Conservation (phyloP, 1,140 invertebrate genomes). For the Psilanteris sp. region DNA sequence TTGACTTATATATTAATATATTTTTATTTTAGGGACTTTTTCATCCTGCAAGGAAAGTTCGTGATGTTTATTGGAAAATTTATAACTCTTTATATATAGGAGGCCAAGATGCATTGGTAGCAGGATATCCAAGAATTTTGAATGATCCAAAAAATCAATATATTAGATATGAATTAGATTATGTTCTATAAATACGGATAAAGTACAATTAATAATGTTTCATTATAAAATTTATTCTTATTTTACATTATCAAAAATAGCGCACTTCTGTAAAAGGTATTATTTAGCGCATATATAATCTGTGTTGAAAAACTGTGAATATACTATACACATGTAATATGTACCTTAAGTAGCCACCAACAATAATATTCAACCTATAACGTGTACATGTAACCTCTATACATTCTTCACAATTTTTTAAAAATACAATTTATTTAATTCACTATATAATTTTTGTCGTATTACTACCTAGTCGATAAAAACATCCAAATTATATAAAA, state of each 20-base stretch:
- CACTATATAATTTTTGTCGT: conserved; percentile 1
- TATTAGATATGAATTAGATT: conserved; percentile 97
- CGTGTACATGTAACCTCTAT: conserved; percentile 1
- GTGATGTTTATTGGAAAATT: conserved; percentile 99
- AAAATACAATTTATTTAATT: conserved; percentile 12
- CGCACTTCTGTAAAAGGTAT: not conserved
- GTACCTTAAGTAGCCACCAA: no score
- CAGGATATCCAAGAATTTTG: conserved; percentile 96
- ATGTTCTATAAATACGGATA: conserved; percentile 86
- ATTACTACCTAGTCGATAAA: no score
- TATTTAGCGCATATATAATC: conserved; percentile 4
- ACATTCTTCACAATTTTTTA: not conserved
- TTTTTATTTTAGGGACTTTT: conserved; percentile 91
- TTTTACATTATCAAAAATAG: conserved; percentile 14
- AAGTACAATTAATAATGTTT: conserved; percentile 9
- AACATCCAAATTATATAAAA: no score
- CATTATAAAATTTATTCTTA: not conserved
- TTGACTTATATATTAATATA: no score
- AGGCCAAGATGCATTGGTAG: conserved; percentile 98
- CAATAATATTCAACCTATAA: conserved; percentile 3
- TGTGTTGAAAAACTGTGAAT: not conserved
- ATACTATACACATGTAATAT: no score
- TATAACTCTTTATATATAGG: conserved; percentile 99
- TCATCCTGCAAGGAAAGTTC: conserved; percentile 98
- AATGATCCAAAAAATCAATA: conserved; percentile 98